These are phyloP conservation scores for Choristoneura fumiferana DNA, from an alignment of 1,140 invertebrate genomes.

Conservation along the genomic window DNA sequence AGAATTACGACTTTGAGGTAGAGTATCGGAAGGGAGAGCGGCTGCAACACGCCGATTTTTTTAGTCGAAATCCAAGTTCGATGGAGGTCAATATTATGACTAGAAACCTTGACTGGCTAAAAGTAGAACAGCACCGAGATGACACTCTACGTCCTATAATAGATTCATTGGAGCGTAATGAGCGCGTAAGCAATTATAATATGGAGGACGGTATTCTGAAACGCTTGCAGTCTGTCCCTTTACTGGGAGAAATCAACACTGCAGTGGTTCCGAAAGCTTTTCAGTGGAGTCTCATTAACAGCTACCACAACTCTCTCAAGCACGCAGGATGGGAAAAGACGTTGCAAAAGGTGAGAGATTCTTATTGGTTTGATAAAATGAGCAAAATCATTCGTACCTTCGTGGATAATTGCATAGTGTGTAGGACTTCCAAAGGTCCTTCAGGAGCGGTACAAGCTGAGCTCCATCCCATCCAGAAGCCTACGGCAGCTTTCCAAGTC, in stretches of 20 bases:
- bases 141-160: neutral
- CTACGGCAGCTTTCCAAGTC: too few relatives aligned
- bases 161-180: neutral
- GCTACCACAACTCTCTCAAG: conserved; percentile 31
- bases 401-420: too few relatives aligned
- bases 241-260: conserved; percentile 10
- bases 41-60: too few relatives aligned
- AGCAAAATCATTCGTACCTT: conserved; percentile 25
- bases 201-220: neutral
- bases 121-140: conserved; percentile 13
- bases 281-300: conserved; percentile 41
- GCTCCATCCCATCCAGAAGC: conserved; percentile 44
- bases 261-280: conserved; percentile 34
- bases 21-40: too few relatives aligned
- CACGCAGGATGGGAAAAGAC: too few relatives aligned
- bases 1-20: too few relatives aligned
- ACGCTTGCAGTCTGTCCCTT: neutral
- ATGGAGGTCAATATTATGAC: conserved; percentile 18
- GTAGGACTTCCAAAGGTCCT: conserved; percentile 29
- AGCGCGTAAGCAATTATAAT: neutral
- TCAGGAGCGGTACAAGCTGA: conserved; percentile 37
- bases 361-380: conserved; percentile 38
- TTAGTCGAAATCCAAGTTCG: too few relatives aligned
- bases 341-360: conserved; percentile 35
- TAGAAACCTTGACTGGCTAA: neutral